These are phyloP conservation scores for Pardosa pseudoannulata DNA, from an alignment of 2,888 invertebrate species.

Conservation along the genomic window DNA sequence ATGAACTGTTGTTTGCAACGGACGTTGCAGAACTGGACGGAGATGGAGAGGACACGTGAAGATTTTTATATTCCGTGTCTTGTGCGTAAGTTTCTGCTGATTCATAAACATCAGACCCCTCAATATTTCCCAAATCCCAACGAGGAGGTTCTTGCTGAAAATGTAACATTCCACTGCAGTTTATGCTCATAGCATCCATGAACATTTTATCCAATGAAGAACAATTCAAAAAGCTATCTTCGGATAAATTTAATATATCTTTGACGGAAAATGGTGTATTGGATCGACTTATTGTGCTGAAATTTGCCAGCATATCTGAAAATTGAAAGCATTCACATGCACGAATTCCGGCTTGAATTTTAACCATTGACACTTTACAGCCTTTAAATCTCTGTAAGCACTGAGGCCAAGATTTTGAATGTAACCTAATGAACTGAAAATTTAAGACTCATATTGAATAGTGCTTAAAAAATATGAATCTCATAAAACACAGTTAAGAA, in stretches of 20 bases:
- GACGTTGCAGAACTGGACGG: background rate
- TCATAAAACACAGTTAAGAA: too few species aligned
- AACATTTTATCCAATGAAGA: conserved; percentile 49
- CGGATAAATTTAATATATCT: conserved; percentile 47
- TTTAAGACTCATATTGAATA: too few species aligned
- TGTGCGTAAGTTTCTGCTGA: background rate
- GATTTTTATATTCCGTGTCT: conserved; percentile 5
- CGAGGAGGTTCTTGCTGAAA: conserved; percentile 27
- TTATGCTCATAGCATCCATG: conserved; percentile 37
- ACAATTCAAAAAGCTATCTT: conserved; percentile 39
- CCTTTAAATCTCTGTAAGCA: too few species aligned
- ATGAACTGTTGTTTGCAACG: background rate
- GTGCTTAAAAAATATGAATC: too few species aligned
- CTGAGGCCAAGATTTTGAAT: too few species aligned
- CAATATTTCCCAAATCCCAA: background rate
- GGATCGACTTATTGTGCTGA: conserved; percentile 25
- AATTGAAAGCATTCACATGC: background rate
- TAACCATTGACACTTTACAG: conserved; percentile 23
- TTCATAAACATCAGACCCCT: background rate
- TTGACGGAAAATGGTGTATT: conserved; percentile 55
- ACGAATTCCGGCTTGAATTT: background rate
- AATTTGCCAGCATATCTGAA: conserved; percentile 45
- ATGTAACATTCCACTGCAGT: conserved; percentile 21
- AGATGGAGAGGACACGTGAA: background rate
- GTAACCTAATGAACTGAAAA: too few species aligned